Base-by-base conservation (phyloP, 2,113 vertebrate genomes). In the Himantopus leucocephalus region DNA sequence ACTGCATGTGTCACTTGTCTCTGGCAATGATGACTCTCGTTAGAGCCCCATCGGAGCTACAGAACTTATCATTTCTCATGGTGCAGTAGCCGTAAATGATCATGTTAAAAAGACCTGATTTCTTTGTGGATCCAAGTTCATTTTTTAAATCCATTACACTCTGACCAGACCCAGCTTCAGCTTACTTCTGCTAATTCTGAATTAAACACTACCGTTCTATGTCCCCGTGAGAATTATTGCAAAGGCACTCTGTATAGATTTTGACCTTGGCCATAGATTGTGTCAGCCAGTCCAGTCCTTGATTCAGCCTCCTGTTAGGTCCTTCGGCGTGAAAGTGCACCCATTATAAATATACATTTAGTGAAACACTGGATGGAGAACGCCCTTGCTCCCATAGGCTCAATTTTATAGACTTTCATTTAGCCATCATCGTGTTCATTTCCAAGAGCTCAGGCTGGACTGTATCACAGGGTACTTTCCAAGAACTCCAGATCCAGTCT, bases 1-100 rank as follows among this genome's bases (percentile, higher is more conserved):
- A 67, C 63, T 70, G 52, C 80, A 24, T 60, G 77, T 91, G 92
- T 88, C 68, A 68, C 86, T 91, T 67, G 64, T 92, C 73, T 96
- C 94, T 64, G 71, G n/a, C 64, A 96, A 29, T 10, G 77, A 92
- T 76, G 93, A 68, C 62, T 64, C 43, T 59, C 27, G 24, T 92
- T 59, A 88, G 84, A 91, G 81, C 53, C 89, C 62, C 23, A 5
- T 56, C 3, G 3, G n/a, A 87, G 74, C 70, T 70, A 64, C 45
- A 62, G 62, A 35, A 84, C 29, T 66, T 63, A 67, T 70, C 58
- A 91, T 70, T 92, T 91, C 89, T 68, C 77, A 59, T 8, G 43
- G 53, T 32, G 55, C 41, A 85, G 77, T 74, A 92, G 37, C 71
- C 19, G 12, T 94, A 66, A 91, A 89, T n/a, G 78, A 56, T 70